These are phyloP conservation scores for Drosophila ezoana DNA, from an alignment of 2,888 invertebrate species.

Conservation along the genomic window DNA sequence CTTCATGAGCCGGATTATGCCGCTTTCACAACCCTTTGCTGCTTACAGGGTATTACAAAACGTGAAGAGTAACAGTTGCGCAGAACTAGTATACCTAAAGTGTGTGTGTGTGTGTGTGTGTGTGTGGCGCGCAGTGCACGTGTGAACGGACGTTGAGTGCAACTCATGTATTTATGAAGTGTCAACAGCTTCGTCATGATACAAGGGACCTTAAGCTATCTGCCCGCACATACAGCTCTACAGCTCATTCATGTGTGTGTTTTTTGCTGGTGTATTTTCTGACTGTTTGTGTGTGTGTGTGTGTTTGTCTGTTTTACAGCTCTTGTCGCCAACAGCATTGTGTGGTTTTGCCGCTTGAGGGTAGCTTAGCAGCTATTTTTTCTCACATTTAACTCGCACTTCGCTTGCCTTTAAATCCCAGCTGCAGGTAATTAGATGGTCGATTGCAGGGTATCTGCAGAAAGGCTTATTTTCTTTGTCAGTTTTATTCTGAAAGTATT, in stretches of 20 bases:
- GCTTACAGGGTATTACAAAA: slow-evolving; percentile 47
- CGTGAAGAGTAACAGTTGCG: slow-evolving; percentile 61
- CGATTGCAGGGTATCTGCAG: not conserved
- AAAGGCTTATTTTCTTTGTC: not conserved
- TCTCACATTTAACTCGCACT: slow-evolving; percentile 21
- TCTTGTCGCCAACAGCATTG: slow-evolving; percentile 20
- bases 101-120: slow-evolving; percentile 1
- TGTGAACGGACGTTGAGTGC: slow-evolving; percentile 57
- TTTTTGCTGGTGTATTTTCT: not conserved
- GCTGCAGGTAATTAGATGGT: slow-evolving; percentile 28
- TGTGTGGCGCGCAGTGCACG: slow-evolving; percentile 16
- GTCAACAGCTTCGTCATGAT: slow-evolving; percentile 78
- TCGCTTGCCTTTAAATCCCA: slow-evolving; percentile 11
- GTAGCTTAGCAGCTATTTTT: slow-evolving; percentile 59
- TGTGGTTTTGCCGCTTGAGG: slow-evolving; percentile 27
- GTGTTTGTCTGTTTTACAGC: slow-evolving; percentile 10
- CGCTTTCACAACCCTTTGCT: not conserved
- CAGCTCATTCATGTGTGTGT: slow-evolving; percentile 8
- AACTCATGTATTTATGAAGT: slow-evolving; percentile 78
- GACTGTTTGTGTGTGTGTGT: not conserved
- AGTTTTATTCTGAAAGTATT: not conserved
- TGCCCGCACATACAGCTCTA: slow-evolving; percentile 32
- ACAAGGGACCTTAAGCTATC: slow-evolving; percentile 72
- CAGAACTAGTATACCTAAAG: slow-evolving; percentile 16
- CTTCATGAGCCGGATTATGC: not conserved